A percentile compares a stretch with the other conserved stretches of the same genome.
Conservation (phyloP, 1,140 invertebrate genomes). For the Aphaenogaster rudis region DNA sequence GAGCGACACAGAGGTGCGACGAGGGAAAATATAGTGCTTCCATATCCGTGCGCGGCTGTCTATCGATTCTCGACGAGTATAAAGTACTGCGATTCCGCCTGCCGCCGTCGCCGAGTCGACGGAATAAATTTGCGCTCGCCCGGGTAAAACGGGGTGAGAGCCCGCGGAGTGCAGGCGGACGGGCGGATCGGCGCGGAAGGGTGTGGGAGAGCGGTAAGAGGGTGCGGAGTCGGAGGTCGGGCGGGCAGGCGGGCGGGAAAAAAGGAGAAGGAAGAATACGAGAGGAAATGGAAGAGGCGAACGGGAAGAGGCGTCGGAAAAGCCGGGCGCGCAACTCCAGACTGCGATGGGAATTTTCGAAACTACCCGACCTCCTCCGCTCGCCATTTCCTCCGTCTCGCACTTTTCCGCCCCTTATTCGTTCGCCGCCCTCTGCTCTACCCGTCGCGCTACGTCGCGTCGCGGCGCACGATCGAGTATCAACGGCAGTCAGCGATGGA, state of each 20-base stretch:
- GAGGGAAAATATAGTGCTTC: conserved; percentile 82
- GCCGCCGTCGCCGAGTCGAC: conserved; percentile 81
- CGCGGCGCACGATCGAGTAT: conserved; percentile 52
- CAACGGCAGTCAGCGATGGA: conserved; percentile 54
- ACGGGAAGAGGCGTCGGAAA: conserved; percentile 79
- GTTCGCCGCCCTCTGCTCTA: conserved; percentile 43
- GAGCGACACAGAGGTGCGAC: conserved; percentile 77
- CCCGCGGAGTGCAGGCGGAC: conserved; percentile 51
- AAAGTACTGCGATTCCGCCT: conserved; percentile 83
- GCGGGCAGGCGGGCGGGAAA: conserved; percentile 58
- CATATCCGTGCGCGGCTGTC: conserved; percentile 84
- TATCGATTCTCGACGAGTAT: conserved; percentile 85
- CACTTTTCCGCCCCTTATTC: conserved; percentile 61
- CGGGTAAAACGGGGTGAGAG: conserved; percentile 76
- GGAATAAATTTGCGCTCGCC: conserved; percentile 85
- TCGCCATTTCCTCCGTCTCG: conserved; percentile 50
- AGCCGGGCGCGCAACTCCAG: conserved; percentile 71
- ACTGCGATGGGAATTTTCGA: conserved; percentile 76
- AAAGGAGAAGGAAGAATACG: conserved; percentile 60
- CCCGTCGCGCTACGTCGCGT: conserved; percentile 8
- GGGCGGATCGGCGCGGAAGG: background rate
- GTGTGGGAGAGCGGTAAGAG: conserved; percentile 20
- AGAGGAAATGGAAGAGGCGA: conserved; percentile 78
- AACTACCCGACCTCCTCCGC: conserved; percentile 62
- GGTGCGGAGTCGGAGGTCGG: conserved; percentile 36